Evolutionary conservation across 1,140 invertebrate species (phyloP), one percentile per base, ranked within the genome.

Genomic region (Pseudomyrmex cubaensis): DNA sequence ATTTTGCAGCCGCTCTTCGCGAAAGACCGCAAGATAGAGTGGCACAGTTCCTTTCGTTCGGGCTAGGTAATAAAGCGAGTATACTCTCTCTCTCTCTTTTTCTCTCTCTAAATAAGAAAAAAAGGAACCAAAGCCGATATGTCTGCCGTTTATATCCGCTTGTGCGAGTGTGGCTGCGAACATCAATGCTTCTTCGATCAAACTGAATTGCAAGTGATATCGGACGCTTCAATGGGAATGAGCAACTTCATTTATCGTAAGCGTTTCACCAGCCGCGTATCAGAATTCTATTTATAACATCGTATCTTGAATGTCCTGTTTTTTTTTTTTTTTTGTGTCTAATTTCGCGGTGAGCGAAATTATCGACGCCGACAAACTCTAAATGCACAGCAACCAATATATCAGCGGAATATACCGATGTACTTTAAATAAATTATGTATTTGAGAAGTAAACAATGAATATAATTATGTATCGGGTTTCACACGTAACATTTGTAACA

Each of bases 1-100:
- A 76, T 87, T 85, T 85, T 77, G 48, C 62, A 52, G 66, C 10
- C 66, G 44, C 10, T 67, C 56, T 74, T 57, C 17, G 20, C 17
- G 62, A 50, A 20, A 46, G 67, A 59, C 61, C 50, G 61, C 17
- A 46, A 66, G 76, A 86, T 69, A 72, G 66, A 80, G 54, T 35
- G 22, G 54, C 69, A 78, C 13, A 69, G 76, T 44, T 70, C 20
- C 54, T 48, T 57, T 20, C 10, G 22, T 10, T 35, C 66, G 13
- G 44, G 2, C 46, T 12, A 22, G 56, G 56, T 80, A 80, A 80
- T 70, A 78, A n/a, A 80, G 54, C 76, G 52, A 59, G 20, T 70
- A n/a, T 35, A 35, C 35, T 35, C 5, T 35, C 35, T 35, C 35
- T 35, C 5, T 7, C 35, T 35, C 35, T 35, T 5, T 35, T 1